These are phyloP conservation scores for Callionymus lyra DNA, from an alignment of 2,113 vertebrate species.

Conservation along the genomic window DNA sequence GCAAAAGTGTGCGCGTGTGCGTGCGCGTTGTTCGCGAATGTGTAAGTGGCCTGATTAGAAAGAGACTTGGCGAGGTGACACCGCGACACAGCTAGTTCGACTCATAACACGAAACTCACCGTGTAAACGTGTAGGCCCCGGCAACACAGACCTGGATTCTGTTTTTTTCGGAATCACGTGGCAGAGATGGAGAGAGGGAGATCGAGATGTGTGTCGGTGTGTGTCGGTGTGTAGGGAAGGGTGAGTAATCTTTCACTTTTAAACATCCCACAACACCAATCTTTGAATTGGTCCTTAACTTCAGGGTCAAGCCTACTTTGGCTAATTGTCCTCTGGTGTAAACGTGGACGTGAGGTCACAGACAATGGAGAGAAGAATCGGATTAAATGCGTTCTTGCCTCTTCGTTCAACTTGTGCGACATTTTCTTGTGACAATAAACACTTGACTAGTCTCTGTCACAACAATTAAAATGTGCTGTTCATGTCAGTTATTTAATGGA, in stretches of 20 bases:
- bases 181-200: constrained; percentile 21
- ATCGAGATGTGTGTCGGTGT: constrained; percentile 4
- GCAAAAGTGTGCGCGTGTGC: constrained; percentile 33
- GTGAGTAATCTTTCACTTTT: constrained; percentile 54
- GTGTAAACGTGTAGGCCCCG: constrained; percentile 29
- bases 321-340: constrained; percentile 53
- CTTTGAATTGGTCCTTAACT: constrained; percentile 58
- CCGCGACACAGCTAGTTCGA: constrained; percentile 44
- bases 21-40: constrained; percentile 9
- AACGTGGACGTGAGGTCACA: constrained; percentile 6
- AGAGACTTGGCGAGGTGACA: constrained; percentile 49
- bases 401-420: no score
- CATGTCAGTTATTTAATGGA: no score
- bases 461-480: no score
- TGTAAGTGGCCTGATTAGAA: constrained; percentile 49
- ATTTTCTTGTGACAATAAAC: no score
- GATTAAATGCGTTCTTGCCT: no score
- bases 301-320: constrained; percentile 60
- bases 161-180: constrained; percentile 39
- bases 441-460: no score
- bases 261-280: constrained; percentile 49
- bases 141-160: constrained; percentile 45
- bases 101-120: constrained; percentile 34
- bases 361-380: no score
- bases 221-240: constrained; percentile 33